Evolutionary conservation across 2,888 invertebrate species (phyloP), one percentile per base, ranked within the genome.

Genomic region (Temnothorax rugatulus): DNA sequence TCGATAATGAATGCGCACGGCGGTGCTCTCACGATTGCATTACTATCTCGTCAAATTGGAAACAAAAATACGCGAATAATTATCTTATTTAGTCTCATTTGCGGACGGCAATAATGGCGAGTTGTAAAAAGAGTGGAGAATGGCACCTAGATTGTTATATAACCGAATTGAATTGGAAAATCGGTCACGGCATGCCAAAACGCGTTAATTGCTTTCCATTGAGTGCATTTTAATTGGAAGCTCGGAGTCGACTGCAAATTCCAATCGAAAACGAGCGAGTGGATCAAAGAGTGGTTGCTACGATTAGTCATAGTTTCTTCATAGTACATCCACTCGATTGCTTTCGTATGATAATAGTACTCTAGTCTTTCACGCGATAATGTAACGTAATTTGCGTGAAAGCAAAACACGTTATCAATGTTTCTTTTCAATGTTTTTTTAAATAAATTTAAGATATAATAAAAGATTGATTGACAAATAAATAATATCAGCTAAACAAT

Each of bases 171-270:
- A 50, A 79, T 47, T 59, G 79, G 34, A 59, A 73, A 79, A 59
- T 44, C 25, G 47, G 18, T 47, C 34, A 47, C 77, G 57, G 21
- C 44, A 61, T 76, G n/a, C 59, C 63, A 52, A 77, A 76, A 82
- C 79, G 82, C 50, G 54, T 82, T 52, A 82, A 82, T 82, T 82
- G 82, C 63, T 76, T 77, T 82, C 63, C 52, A 79, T 52, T 74
- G 82, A 82, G 54, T 64, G 50, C 82, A 52, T 52, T 76, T 73
- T 82, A 74, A 64, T 82, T 82, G 82, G 50, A 79, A 82, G 82
- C 25, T 29, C 74, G 41, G 52, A 82, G 18, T 82, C 52, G 44
- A 63, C 29, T 74, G 82, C 38, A 82, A 74, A 82, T 54, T 29
- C 50, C 82, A 52, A 52, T 63, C 52, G 77, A 71, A 79, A 79